Evolutionary conservation across 1,140 invertebrate genomes (phyloP).

Genomic region (Trichogramma pretiosum): DNA sequence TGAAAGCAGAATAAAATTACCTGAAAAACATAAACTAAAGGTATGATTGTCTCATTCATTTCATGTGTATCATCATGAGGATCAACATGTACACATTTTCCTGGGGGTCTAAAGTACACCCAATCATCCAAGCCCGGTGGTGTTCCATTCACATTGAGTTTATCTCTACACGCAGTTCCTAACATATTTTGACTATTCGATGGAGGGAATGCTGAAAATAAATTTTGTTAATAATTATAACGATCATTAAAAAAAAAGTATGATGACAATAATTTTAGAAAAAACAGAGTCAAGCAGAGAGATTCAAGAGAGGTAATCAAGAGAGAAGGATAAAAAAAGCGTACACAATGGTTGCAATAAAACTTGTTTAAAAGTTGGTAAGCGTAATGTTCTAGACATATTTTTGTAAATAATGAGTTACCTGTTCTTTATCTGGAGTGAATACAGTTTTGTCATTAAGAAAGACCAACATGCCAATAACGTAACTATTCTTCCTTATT

Average conservation of each 20-base stretch:
- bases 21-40: constrained; percentile 80
- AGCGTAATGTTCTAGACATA: too few relatives aligned
- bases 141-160: constrained; percentile 36
- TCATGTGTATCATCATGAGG: constrained; percentile 45
- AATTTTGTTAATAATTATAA: too few relatives aligned
- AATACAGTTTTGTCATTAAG: too few relatives aligned
- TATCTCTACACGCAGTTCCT: constrained; percentile 74
- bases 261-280: background rate
- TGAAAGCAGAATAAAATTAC: constrained; percentile 26
- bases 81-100: too few relatives aligned
- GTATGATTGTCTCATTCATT: constrained; percentile 54
- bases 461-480: too few relatives aligned
- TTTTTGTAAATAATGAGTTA: too few relatives aligned
- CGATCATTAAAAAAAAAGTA: background rate
- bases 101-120: constrained; percentile 62
- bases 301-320: constrained; percentile 11
- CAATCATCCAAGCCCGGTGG: constrained; percentile 44
- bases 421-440: too few relatives aligned
- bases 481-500: too few relatives aligned
- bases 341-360: too few relatives aligned
- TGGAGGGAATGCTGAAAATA: constrained; percentile 76
- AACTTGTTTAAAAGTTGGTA: too few relatives aligned
- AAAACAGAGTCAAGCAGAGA: too few relatives aligned
- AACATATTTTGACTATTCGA: constrained; percentile 70
- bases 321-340: constrained; percentile 1